A percentile compares a stretch with the other conserved stretches of the same genome.
Conservation (phyloP, 2,797 vertebrate genomes). For the Neosilurus hyrtlii region DNA sequence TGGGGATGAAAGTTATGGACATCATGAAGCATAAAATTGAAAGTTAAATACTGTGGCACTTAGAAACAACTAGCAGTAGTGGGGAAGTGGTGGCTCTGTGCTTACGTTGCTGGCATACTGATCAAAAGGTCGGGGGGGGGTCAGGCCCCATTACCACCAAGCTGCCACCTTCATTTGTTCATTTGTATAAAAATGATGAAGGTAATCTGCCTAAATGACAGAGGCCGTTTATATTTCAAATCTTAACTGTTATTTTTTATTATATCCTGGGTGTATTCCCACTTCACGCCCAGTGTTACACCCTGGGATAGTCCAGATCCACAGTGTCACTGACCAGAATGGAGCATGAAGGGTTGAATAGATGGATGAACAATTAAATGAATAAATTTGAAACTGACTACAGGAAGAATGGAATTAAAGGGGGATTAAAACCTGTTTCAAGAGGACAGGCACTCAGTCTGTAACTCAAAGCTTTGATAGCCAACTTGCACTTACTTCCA, state of each 20-base stretch:
- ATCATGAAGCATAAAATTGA: background rate
- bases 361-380: no score
- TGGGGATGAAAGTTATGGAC: slow-evolving; percentile 49
- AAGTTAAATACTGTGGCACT: no score
- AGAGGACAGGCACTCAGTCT: background rate
- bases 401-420: background rate
- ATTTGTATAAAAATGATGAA: no score
- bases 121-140: no score
- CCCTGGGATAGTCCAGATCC: background rate
- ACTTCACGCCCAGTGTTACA: background rate
- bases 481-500: background rate
- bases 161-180: no score
- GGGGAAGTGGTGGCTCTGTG: no score
- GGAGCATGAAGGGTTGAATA: background rate
- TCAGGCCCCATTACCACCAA: no score
- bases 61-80: no score
- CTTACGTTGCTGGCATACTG: no score
- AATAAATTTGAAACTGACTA: background rate
- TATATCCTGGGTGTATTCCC: background rate
- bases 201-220: no score
- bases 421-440: background rate
- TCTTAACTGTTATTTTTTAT: background rate
- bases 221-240: background rate
- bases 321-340: background rate
- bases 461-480: background rate